A percentile compares a stretch with the other conserved stretches of the same genome.
phyloP scores from a whole-genome alignment of 2,797 vertebrate species.

The Macroramphosus scolopax region DNA sequence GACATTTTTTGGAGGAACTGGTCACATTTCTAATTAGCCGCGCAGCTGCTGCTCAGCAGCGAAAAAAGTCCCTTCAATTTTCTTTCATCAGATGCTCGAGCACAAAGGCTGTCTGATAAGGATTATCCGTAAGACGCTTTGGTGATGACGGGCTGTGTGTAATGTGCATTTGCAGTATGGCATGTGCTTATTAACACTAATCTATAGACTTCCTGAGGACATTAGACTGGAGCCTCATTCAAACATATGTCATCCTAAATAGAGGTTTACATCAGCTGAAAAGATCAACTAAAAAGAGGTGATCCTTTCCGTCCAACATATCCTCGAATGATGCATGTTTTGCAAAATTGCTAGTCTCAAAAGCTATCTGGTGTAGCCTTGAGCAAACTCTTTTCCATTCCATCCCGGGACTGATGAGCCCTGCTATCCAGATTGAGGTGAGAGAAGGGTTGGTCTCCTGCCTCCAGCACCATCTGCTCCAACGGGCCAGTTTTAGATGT shows the following conservation, averaged over 20 bases:
- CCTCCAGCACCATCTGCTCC: conserved; percentile 79
- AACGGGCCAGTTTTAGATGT: conserved; percentile 74
- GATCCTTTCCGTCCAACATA: conserved; percentile 33
- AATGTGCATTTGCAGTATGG: conserved; percentile 54
- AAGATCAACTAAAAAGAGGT: conserved; percentile 11
- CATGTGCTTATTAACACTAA: conserved; percentile 68
- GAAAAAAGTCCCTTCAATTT: conserved; percentile 69
- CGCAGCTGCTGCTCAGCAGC: conserved; percentile 80
- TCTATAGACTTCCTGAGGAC: conserved; percentile 60
- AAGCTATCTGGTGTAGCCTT: conserved; percentile 55
- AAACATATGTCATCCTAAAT: conserved; percentile 49
- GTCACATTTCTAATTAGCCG: conserved; percentile 90
- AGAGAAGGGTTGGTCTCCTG: conserved; percentile 76
- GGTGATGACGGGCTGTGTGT: conserved; percentile 78
- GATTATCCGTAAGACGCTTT: conserved; percentile 85
- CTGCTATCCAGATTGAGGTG: conserved; percentile 75
- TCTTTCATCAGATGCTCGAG: conserved; percentile 81
- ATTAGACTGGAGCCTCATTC: conserved; percentile 39
- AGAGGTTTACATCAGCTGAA: too few species aligned
- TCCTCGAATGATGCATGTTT: conserved; percentile 33
- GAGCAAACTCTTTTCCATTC: conserved; percentile 61
- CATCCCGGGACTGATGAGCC: conserved; percentile 59
- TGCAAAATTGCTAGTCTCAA: conserved; percentile 25
- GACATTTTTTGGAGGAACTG: conserved; percentile 75
- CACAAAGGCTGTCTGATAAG: conserved; percentile 83